Base-by-base conservation (phyloP, 2,888 invertebrate genomes). In the Epiblema foenella region DNA sequence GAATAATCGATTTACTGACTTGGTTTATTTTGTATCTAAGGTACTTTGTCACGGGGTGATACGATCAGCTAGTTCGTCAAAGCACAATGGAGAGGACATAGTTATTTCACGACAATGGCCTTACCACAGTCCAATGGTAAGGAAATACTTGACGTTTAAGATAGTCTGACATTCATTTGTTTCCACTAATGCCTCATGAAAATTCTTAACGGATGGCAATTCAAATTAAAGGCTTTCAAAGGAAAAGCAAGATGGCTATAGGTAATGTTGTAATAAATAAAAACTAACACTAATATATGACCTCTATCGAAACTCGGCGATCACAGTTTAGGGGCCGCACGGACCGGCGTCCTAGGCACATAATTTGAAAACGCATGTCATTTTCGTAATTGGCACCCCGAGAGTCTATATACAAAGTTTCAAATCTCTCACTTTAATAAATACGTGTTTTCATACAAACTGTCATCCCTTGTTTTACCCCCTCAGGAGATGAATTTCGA, bases 1-100 rank as follows among this genome's bases (percentile, higher is more conserved):
- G 77, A 75, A 78, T 81, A 76, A 83, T 79, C 83, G 85, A 86
- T 85, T 83, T 79, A 83, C 81, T 72, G 76, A 72, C 73, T 65
- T 75, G 65, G 71, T 75, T 74, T 75, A 70, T 73, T 69, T 71
- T 59, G 62, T 72, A 74, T 64, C 67, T 63, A 71, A 73, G 62
- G 46, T 75, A 62, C 72, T 75, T 72, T 77, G 81, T 82, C 81
- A 81, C 78, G 80, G 78, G 73, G 69, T 76, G 84, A 84, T 81
- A 83, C 72, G 68, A 82, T 81, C 82, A 33, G 46, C 2, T 68
- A 37, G 54, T 46, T 62, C 52, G 60, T 33, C 60, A 68, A 54
- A 60, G 54, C 60, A 54, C 54, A 46, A 59, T 68, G 24, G 54
- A 54, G 39, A 68, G 46, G 18, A 33, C 54, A 62, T 29, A 54